A percentile compares a stretch with the other conserved stretches of the same genome.
phyloP scores from a whole-genome alignment of 2,888 invertebrate species.

The Phalera bucephala region DNA sequence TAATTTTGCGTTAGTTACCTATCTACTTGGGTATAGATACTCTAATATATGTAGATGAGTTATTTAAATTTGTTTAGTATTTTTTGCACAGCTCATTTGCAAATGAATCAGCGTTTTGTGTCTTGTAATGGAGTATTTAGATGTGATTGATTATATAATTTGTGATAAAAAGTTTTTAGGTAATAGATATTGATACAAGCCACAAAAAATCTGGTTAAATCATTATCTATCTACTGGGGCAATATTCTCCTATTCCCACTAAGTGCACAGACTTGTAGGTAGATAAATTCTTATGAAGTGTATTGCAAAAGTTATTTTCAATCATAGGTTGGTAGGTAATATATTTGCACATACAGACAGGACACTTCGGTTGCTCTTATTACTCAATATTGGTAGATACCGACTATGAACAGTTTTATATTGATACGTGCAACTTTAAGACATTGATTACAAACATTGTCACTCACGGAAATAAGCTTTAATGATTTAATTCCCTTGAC shows the following conservation, averaged over 20 bases:
- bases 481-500: no score
- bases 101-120: background rate
- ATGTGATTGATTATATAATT: background rate
- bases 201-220: background rate
- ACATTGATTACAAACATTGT: no score
- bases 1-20: background rate
- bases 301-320: no score
- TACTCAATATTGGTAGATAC: no score
- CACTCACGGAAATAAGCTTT: no score
- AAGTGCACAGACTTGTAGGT: no score
- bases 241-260: background rate
- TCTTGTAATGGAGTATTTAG: background rate
- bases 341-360: no score
- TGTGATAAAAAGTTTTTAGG: background rate
- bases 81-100: background rate
- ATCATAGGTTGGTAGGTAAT: no score
- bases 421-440: no score
- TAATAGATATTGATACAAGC: background rate
- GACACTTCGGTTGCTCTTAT: no score
- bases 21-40: background rate
- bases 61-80: background rate
- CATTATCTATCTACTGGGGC: background rate
- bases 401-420: no score
- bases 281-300: no score
- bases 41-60: background rate